Evolutionary conservation across 1,140 invertebrate species (phyloP), one percentile per base, ranked within the genome.

Genomic region (Orchesella cincta): DNA sequence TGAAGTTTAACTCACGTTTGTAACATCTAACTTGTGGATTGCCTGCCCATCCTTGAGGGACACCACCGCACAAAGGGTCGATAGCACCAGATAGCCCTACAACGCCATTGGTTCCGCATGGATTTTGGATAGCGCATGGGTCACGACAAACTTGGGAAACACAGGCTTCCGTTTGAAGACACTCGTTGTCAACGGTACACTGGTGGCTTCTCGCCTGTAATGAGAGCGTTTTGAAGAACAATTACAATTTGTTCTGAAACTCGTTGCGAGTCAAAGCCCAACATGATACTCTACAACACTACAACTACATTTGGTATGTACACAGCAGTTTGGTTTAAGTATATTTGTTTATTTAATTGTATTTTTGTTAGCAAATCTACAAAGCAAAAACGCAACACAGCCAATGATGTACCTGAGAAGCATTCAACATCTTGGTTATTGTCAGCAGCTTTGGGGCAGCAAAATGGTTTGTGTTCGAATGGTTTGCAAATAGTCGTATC

Each of bases 21-120:
- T 93, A 95, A 83, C 94, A 97, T 81, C 91, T 88, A 8, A 91
- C 84, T 85, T 94, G 90, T 36, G 95, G 94, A 86, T 97, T 92
- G 80, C 95, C 95, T 72, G 92, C 93, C 86, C 92, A 94, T 54
- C 93, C 93, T 62, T 90, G 88, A 31, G 92, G 92, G 31, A 23
- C 5, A 64, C 71, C 36, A 23, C 36, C 36, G 83, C 94, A 96
- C 14, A 89, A 90, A 2, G 93, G 62, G 92, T 81, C 92, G 89
- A 83, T 94, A 93, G 79, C 90, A 87, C n/a, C n/a, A n/a, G 28
- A 87, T 86, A 0, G 92, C 90, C 20, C 90, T 86, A 82, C 94
- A 96, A 93, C 88, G 0, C 94, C 93, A 80, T 92, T 90, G 14
- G 88, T 85, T 39, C 93, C 93, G 84, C 94, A 96, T 0, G 92